A percentile compares a stretch with the other conserved stretches of the same genome.
Evolutionary conservation across 2,113 vertebrate genomes (phyloP).

Genomic region (Hippocampus comes): DNA sequence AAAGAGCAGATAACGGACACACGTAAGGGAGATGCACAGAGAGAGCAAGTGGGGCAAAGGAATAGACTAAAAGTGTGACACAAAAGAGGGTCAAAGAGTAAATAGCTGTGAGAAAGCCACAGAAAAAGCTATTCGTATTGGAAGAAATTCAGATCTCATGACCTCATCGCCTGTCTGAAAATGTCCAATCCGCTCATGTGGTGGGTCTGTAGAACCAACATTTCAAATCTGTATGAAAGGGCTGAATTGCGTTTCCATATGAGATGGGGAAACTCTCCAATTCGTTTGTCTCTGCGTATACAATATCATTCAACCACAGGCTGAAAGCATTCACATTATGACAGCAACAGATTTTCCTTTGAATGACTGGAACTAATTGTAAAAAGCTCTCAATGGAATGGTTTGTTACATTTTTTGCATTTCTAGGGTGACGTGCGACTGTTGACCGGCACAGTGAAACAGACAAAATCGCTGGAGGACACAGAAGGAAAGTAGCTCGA

Average conservation of each 20-base stretch:
- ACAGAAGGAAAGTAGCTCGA: too few species aligned
- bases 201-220: slow-evolving; percentile 38
- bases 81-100: slow-evolving; percentile 5
- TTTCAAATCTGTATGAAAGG: slow-evolving; percentile 37
- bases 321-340: slow-evolving; percentile 16
- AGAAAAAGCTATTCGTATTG: slow-evolving; percentile 55
- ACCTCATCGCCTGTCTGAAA: slow-evolving; percentile 64
- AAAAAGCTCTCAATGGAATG: slow-evolving; percentile 11
- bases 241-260: slow-evolving; percentile 34
- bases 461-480: too few species aligned
- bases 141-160: slow-evolving; percentile 66
- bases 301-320: slow-evolving; percentile 20
- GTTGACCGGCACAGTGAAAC: too few species aligned
- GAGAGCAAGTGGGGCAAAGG: slow-evolving; percentile 10
- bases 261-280: slow-evolving; percentile 34
- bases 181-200: slow-evolving; percentile 28
- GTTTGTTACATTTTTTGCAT: slow-evolving; percentile 35
- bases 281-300: slow-evolving; percentile 24
- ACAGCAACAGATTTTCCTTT: not conserved
- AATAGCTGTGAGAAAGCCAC: slow-evolving; percentile 42
- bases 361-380: slow-evolving; percentile 21
- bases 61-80: slow-evolving; percentile 20
- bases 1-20: slow-evolving; percentile 19
- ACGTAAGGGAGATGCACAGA: slow-evolving; percentile 8
- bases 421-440: not conserved